phyloP scores from a whole-genome alignment of 2,113 vertebrate genomes.

The Cairina moschata region DNA sequence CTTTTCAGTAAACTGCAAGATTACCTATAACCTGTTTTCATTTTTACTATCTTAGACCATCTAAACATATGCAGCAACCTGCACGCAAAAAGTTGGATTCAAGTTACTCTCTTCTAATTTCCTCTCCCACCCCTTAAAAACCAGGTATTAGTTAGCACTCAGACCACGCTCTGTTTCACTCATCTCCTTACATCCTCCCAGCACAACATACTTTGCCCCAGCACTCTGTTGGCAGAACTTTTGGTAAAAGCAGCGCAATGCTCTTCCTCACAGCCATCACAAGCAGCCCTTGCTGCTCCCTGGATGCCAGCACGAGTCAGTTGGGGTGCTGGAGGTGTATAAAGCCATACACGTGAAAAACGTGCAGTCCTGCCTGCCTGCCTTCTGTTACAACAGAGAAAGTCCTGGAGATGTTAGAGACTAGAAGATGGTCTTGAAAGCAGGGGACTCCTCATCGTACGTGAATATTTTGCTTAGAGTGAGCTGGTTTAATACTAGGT shows the following conservation, averaged over 20 bases:
- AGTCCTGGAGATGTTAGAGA: neutral
- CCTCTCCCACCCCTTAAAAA: neutral
- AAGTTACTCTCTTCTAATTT: neutral
- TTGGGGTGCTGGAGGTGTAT: neutral
- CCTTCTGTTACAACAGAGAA: neutral
- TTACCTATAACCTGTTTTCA: neutral
- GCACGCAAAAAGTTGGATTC: neutral
- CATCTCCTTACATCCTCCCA: neutral
- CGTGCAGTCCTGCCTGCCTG: neutral
- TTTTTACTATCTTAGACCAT: neutral
- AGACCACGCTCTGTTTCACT: neutral
- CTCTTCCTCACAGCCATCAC: neutral
- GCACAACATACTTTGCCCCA: neutral
- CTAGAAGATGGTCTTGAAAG: neutral
- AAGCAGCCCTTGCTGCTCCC: neutral
- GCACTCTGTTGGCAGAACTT: neutral
- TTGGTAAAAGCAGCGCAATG: rapidly evolving
- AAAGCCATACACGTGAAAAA: neutral
- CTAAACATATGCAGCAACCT: neutral
- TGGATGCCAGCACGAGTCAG: rapidly evolving
- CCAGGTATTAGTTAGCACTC: neutral
- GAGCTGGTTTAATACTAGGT: neutral
- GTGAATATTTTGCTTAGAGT: neutral
- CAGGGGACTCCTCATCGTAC: neutral
- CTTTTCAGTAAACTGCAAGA: neutral